Evolutionary conservation across 2,888 invertebrate species (phyloP), one percentile per base, ranked within the genome.

Genomic region (Phortica okadai): DNA sequence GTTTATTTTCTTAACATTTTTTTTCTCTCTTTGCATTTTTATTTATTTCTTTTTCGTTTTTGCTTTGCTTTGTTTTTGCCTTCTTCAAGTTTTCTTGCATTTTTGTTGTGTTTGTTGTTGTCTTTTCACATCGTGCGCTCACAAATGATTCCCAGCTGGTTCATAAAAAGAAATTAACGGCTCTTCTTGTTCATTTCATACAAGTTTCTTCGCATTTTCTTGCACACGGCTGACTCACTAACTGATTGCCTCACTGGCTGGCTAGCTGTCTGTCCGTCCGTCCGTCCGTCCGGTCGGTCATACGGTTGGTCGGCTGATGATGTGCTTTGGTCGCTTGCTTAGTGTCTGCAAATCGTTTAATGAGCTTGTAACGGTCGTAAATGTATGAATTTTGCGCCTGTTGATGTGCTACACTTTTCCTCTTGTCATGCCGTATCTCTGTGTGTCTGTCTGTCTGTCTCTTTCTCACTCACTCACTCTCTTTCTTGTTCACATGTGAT

Each of bases 101-200:
- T 78, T 44, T 78, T 76, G 82, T 81, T 77, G 75, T 80, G 45
- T 42, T 69, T 7, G 67, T 67, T 11, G n/a, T 7, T 33, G 8
- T 50, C 11, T 3, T 58, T 16, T 21, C 62, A 79, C 79, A 76
- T 76, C 76, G 78, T 33, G 4, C 5, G 66, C 10, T 76, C 74
- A 80, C 78, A 89, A 91, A 91, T 90, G 91, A 90, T 91, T 91
- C 91, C 91, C 91, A 90, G 90, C 91, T 90, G 91, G 91, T 91
- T 91, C 91, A 91, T 91, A 91, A 91, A 91, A 91, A 89, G 90
- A 91, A 90, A 91, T 91, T 91, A 91, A 91, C 91, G 90, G 88
- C 90, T 84, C 86, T 88, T 86, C 81, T 83, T 82, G 75, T 82
- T 80, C 78, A 74, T 82, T 81, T 72, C 62, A 62, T 11, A 50